phyloP scores from a whole-genome alignment of 1,140 invertebrate species.

The Drosophila tsacasi region DNA sequence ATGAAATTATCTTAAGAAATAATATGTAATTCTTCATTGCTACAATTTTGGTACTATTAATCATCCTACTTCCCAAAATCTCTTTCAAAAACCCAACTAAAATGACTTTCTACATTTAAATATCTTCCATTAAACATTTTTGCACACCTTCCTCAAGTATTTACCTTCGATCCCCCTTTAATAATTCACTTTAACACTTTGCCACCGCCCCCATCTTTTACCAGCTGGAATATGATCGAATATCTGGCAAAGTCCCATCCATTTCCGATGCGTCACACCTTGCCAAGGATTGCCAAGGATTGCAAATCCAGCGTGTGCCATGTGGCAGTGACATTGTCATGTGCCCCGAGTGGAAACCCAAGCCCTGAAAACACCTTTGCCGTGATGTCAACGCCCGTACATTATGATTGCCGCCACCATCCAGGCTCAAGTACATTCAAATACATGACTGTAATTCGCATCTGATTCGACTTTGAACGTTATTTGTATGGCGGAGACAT shows the following conservation, averaged over 20 bases:
- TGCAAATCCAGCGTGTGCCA: constrained; percentile 40
- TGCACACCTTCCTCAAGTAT: no score
- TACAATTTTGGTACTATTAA: not conserved
- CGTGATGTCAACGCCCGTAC: constrained; percentile 74
- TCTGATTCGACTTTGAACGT: constrained; percentile 41
- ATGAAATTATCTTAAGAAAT: no score
- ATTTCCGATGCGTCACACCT: constrained; percentile 71
- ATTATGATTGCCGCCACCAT: constrained; percentile 22
- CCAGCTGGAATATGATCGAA: constrained; percentile 36
- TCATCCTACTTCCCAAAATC: not conserved
- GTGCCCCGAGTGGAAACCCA: constrained; percentile 24
- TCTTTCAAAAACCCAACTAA: not conserved
- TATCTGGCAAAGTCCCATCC: constrained; percentile 37
- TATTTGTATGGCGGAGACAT: constrained; percentile 61
- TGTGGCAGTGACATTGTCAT: constrained; percentile 53
- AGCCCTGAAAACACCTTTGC: constrained; percentile 62
- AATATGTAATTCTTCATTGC: no score
- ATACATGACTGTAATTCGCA: constrained; percentile 42
- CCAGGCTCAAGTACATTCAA: constrained; percentile 59
- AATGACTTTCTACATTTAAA: not conserved
- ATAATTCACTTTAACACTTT: constrained; percentile 25
- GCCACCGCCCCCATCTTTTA: constrained; percentile 20
- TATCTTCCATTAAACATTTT: not conserved
- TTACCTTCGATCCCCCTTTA: not conserved
- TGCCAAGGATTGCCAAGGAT: constrained; percentile 31